Conservation (phyloP, 2,888 invertebrate genomes). For the Lissonota sp. region DNA sequence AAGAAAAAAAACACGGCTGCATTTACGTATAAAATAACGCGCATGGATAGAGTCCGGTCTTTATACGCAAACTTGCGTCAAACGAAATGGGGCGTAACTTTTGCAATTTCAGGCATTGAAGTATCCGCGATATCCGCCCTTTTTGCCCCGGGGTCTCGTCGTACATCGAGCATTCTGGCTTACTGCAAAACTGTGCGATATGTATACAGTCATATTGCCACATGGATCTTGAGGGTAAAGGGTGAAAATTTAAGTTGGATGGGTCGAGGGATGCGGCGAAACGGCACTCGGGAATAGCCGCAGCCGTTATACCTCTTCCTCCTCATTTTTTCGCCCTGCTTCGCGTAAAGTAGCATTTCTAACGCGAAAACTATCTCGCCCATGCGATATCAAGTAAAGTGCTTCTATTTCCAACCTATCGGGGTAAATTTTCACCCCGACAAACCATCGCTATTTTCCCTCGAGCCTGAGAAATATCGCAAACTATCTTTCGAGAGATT, state of each 20-base stretch:
- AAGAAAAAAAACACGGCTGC: slow-evolving; percentile 19
- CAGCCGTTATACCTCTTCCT: slow-evolving; percentile 49
- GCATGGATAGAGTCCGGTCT: slow-evolving; percentile 34
- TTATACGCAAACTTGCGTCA: not conserved
- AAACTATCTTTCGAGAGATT: no score
- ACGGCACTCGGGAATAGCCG: slow-evolving; percentile 61
- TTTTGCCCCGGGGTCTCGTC: no score
- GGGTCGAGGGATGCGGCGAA: slow-evolving; percentile 46
- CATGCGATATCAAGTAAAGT: slow-evolving; percentile 60
- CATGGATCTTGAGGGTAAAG: not conserved
- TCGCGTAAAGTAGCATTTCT: slow-evolving; percentile 29
- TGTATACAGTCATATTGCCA: not conserved
- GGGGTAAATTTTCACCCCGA: slow-evolving; percentile 6
- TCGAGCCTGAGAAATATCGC: no score
- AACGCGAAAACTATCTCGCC: not conserved
- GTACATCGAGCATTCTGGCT: slow-evolving; percentile 13
- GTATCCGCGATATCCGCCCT: no score
- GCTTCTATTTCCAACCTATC: slow-evolving; percentile 51
- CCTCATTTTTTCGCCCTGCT: not conserved
- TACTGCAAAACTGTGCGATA: slow-evolving; percentile 15
- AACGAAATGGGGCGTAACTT: slow-evolving; percentile 2
- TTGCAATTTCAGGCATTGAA: not conserved
- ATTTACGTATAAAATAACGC: slow-evolving; percentile 58
- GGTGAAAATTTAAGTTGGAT: slow-evolving; percentile 58
- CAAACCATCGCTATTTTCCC: no score